These are phyloP conservation scores for Micromussa lordhowensis DNA, from an alignment of 92 coral and sea anemone genomes.

Conservation along the genomic window DNA sequence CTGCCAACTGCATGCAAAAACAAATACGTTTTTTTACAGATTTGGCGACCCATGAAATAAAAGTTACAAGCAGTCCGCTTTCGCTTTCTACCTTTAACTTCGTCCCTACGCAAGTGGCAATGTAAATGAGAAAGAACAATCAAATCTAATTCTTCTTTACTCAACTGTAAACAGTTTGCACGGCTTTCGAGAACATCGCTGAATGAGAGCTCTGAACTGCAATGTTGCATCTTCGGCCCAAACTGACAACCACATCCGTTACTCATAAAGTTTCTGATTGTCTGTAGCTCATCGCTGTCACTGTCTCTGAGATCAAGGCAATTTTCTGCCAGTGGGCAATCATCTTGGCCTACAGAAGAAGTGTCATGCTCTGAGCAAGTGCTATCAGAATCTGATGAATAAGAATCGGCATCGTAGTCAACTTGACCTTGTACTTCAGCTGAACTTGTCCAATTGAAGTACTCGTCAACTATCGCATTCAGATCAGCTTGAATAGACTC, in stretches of 20 bases:
- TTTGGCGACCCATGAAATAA: slow-evolving; percentile 31
- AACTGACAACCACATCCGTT: too few relatives aligned
- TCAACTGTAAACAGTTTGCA: slow-evolving; percentile 30
- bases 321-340: neutral
- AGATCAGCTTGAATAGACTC: neutral
- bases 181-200: slow-evolving; percentile 6
- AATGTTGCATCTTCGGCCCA: too few relatives aligned
- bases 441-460: neutral
- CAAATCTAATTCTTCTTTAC: slow-evolving; percentile 38
- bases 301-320: neutral
- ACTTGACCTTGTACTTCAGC: neutral
- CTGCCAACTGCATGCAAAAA: slow-evolving; percentile 53
- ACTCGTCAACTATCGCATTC: neutral
- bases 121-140: slow-evolving; percentile 43
- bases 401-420: neutral
- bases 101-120: slow-evolving; percentile 39
- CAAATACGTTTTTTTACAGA: slow-evolving; percentile 57
- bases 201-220: too few relatives aligned
- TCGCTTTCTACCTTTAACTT: slow-evolving; percentile 45
- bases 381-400: slow-evolving; percentile 17
- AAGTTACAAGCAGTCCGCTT: slow-evolving; percentile 44
- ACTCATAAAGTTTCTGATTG: too few relatives aligned
- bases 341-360: neutral
- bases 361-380: neutral
- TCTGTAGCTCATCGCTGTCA: too few relatives aligned